These are phyloP conservation scores for Leuctra nigra DNA, from an alignment of 2,888 invertebrate genomes.

Conservation along the genomic window DNA sequence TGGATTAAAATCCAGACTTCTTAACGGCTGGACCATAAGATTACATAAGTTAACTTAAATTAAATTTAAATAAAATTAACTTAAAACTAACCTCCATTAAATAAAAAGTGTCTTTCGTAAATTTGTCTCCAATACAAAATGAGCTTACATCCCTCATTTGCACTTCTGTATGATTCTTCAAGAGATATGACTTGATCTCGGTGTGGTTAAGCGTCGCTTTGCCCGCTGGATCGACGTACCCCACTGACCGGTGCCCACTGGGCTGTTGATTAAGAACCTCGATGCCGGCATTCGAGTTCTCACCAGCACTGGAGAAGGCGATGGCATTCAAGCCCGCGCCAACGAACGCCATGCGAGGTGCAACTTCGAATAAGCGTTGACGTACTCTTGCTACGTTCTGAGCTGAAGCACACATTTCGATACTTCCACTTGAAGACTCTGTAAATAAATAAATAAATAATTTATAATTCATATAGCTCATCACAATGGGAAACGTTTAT, in stretches of 20 bases:
- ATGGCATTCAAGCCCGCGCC: conserved; percentile 29
- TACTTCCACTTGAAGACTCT: conserved; percentile 10
- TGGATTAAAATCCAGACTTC: too few species aligned
- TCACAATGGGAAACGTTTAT: too few species aligned
- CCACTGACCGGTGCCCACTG: conserved; percentile 23
- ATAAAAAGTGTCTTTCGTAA: too few species aligned
- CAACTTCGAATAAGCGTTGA: conserved; percentile 28
- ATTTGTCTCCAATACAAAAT: neutral
- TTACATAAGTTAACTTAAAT: too few species aligned
- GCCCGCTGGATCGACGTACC: conserved; percentile 19
- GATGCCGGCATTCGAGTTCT: conserved; percentile 28
- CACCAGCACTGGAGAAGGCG: conserved; percentile 28
- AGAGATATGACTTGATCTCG: conserved; percentile 21
- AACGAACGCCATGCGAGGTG: conserved; percentile 30
- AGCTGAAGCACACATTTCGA: neutral
- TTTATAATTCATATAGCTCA: neutral
- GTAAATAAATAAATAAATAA: neutral
- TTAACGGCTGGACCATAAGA: too few species aligned
- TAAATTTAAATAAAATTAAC: too few species aligned
- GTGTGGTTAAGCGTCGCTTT: conserved; percentile 21
- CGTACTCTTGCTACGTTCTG: conserved; percentile 23
- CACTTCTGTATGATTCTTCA: conserved; percentile 1
- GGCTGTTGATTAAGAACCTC: conserved; percentile 27
- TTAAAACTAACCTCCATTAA: too few species aligned
- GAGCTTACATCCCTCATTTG: neutral